Evolutionary conservation across 2,888 invertebrate species (phyloP), one percentile per base, ranked within the genome.

Genomic region (Agelastica alni): DNA sequence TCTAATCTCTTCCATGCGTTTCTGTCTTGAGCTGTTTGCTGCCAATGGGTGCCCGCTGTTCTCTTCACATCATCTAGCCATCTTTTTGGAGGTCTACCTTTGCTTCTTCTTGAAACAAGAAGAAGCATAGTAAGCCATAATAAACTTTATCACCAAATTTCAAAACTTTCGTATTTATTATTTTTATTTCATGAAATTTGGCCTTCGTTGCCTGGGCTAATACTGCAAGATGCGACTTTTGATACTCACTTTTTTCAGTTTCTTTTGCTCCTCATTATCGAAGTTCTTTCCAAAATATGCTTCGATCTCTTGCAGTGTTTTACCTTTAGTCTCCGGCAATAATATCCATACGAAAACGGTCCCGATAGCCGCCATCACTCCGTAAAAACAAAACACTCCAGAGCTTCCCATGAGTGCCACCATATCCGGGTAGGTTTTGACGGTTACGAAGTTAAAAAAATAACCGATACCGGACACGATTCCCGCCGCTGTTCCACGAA

Each of bases 291-390:
- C 70, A 56, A 80, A 82, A 61, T 77, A 70, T 5, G 76, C 77
- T 58, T 81, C 79, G 43, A 82, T 81, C 58, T 82, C 80, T 6
- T 72, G 66, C 10, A 82, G 68, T 1, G 78, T 78, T 61, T 80
- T 81, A 0, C 81, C 81, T 55, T 78, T 80, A 0, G 83, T 83
- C 62, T 83, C 83, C 0, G 83, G 83, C 10, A 83, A 60, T 31
- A 74, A 77, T 1, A 76, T 47, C 0, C 69, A 36, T 0, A 82
- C 75, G 57, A 81, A 83, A 10, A 82, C 31, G 0, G 81, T 81
- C 0, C 82, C 83, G 0, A 76, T 1, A 0, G 81, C 39, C 0
- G 81, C 75, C 26, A 80, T 57, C 0, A 65, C 56, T 0, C 79
- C 79, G 63, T 80, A 83, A 59, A 81, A 80, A 22, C 73, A 74